Evolutionary conservation across 2,888 invertebrate species (phyloP), one percentile per base, ranked within the genome.

Genomic region (Dryocosmus kuriphilus): DNA sequence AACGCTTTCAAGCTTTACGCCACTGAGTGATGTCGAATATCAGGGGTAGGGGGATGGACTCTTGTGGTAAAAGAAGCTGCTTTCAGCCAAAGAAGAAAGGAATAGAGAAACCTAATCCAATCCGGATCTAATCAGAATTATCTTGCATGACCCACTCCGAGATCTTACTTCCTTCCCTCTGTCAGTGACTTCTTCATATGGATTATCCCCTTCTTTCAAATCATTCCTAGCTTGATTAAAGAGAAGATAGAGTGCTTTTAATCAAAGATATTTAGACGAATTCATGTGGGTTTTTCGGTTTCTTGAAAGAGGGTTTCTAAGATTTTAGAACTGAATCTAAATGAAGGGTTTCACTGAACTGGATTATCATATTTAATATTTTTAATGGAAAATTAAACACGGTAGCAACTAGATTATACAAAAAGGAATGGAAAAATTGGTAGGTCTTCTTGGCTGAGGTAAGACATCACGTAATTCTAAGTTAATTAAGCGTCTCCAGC

Each of bases 111-210:
- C 80, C 83, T 76, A 83, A 87, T 78, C 83, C 83, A 84, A 83
- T 86, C 82, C 80, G 74, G 82, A 83, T 85, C 82, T 87, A 88
- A 87, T 85, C 83, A 85, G 81, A 82, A 85, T 84, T 85, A 87
- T 86, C 85, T 81, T 78, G 82, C 80, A 79, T 85, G 86, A 84
- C 82, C 86, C 80, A 83, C 79, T 85, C 84, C 78, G 84, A 79
- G 30, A 71, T 77, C 77, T 62, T 65, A 41, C 60, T 30, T 55
- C 65, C 32, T 75, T 51, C 61, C 24, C 51, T 71, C 60, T 41
- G 38, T 46, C 38, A 35, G 35, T 65, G 35, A 65, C 24, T 65
- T 41, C 22, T 65, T 65, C 41, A 65, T 65, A 65, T 65, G 27
- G 22, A 65, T 60, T 60, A 27, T 65, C 7, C 41, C 35, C 41